These are phyloP conservation scores for Sebastes dallii DNA, from an alignment of 2,797 vertebrate species.

Conservation along the genomic window DNA sequence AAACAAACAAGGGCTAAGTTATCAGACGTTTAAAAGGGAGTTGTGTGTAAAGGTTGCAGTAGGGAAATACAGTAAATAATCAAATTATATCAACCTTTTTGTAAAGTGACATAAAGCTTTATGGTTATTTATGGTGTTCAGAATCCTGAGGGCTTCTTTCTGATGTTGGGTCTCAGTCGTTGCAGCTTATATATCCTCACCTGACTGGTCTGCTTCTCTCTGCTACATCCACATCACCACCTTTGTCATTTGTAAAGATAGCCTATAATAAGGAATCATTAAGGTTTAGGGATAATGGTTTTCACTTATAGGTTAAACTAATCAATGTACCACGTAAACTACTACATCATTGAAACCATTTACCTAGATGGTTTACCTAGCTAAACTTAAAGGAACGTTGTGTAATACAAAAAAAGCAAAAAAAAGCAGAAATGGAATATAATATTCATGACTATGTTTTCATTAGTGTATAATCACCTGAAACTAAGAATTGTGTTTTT, in stretches of 20 bases:
- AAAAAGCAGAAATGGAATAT: no score
- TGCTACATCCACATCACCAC: neutral
- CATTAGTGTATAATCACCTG: no score
- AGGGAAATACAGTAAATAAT: neutral
- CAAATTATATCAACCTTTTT: neutral
- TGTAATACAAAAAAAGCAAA: no score
- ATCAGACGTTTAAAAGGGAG: neutral
- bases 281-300: neutral
- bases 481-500: no score
- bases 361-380: no score
- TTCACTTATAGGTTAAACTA: neutral
- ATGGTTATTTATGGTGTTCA: neutral
- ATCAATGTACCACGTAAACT: neutral
- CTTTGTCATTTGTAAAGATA: neutral
- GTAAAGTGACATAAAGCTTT: neutral
- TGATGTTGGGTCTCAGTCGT: neutral
- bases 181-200: neutral
- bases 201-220: neutral
- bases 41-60: neutral
- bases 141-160: neutral
- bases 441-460: no score
- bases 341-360: neutral
- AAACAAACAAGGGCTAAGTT: conserved; percentile 50
- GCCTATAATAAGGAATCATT: neutral
- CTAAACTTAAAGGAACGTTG: no score